Conservation (phyloP, 2,113 vertebrate species). For the Notechis scutatus region DNA sequence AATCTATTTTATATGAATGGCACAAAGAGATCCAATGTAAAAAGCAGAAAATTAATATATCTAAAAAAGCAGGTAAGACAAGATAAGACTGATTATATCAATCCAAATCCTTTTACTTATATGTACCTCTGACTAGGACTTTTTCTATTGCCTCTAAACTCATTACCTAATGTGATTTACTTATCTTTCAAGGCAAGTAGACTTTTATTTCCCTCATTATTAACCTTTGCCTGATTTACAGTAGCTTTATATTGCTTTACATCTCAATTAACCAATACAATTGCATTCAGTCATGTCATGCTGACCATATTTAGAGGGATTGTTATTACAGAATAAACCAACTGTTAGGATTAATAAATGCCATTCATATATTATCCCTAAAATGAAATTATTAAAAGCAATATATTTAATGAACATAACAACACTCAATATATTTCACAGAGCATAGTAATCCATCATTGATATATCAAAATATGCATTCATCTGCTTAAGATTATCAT, state of each 20-base stretch:
- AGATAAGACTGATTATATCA: not conserved
- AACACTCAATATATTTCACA: constrained; percentile 1
- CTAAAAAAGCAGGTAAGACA: not conserved
- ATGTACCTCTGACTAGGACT: not conserved
- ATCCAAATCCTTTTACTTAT: constrained; percentile 6
- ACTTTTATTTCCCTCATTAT: constrained; percentile 16
- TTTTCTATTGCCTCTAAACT: constrained; percentile 1
- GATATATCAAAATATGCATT: not conserved
- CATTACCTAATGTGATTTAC: constrained; percentile 15
- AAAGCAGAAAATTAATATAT: not conserved
- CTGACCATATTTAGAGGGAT: not conserved
- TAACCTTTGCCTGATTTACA: constrained; percentile 27
- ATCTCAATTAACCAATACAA: not conserved
- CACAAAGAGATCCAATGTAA: not conserved
- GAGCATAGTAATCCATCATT: not conserved
- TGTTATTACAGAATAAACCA: not conserved
- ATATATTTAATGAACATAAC: not conserved
- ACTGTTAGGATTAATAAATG: not conserved
- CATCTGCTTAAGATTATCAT: not conserved
- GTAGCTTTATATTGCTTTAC: not conserved
- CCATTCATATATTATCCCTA: not conserved
- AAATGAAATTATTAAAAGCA: not conserved
- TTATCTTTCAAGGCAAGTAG: not conserved
- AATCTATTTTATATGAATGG: no score
- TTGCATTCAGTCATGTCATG: not conserved